These are phyloP conservation scores for Myotis vivesi DNA, from an alignment of 2,797 vertebrate species.

Conservation along the genomic window DNA sequence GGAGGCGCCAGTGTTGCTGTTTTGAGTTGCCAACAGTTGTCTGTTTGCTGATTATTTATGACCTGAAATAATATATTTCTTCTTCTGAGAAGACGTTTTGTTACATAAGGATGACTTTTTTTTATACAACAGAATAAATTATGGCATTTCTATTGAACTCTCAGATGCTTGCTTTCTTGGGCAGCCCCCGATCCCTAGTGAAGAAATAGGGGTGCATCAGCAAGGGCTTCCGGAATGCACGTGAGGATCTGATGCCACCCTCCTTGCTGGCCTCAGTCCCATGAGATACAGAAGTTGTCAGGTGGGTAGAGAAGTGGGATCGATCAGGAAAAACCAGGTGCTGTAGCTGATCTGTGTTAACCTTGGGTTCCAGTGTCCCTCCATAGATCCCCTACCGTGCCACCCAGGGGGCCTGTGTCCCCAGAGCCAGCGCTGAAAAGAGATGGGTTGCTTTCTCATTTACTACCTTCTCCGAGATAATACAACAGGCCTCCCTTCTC, in stretches of 20 bases:
- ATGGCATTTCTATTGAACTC: conserved; percentile 86
- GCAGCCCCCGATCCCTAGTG: neutral
- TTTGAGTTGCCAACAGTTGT: conserved; percentile 88
- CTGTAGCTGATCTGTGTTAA: conserved; percentile 16
- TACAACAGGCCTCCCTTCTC: neutral
- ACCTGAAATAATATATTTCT: conserved; percentile 99
- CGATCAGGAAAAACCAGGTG: neutral
- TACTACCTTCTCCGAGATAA: neutral
- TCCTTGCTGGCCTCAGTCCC: neutral
- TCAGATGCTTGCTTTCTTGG: conserved; percentile 32
- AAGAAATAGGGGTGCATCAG: neutral
- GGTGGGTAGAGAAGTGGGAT: neutral
- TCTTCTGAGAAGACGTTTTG: conserved; percentile 88
- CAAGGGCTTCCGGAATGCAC: neutral
- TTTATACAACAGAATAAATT: conserved; percentile 90
- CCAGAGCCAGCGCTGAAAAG: neutral
- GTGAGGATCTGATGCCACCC: neutral
- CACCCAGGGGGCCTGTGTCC: neutral
- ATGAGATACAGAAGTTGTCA: neutral
- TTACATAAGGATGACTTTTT: conserved; percentile 85
- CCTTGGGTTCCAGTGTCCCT: neutral
- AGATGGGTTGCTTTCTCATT: neutral
- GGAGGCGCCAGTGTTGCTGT: conserved; percentile 86
- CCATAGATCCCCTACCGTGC: neutral
- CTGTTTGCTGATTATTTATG: conserved; percentile 94